Evolutionary conservation across 2,113 vertebrate species (phyloP).

Genomic region (Onychorhynchus coronatus): DNA sequence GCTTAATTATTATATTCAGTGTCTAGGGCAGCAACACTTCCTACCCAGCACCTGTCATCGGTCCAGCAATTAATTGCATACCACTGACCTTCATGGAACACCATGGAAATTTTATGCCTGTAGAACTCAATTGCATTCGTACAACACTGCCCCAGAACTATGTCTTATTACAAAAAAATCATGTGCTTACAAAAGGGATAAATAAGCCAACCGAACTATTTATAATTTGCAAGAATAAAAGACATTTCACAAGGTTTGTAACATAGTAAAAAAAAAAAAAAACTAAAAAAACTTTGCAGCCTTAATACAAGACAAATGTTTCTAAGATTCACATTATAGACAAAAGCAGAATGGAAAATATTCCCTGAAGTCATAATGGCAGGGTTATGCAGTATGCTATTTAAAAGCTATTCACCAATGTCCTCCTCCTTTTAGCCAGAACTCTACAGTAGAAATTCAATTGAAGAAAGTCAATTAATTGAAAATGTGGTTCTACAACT

Average conservation of each 20-base stretch:
- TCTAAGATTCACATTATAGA: conserved; percentile 13
- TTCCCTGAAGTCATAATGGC: conserved; percentile 46
- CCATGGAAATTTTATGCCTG: conserved; percentile 87
- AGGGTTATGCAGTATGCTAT: conserved; percentile 15
- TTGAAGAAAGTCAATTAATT: conserved; percentile 12
- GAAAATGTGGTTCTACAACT: neutral
- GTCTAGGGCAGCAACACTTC: conserved; percentile 78
- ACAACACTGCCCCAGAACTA: conserved; percentile 74
- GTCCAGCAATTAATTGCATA: conserved; percentile 82
- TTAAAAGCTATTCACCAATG: conserved; percentile 49
- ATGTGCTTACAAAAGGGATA: conserved; percentile 12
- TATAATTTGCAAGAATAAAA: conserved; percentile 32
- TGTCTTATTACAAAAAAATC: conserved; percentile 47
- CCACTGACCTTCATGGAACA: conserved; percentile 76
- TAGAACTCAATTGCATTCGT: conserved; percentile 71
- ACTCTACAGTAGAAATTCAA: conserved; percentile 10
- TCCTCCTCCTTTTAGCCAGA: conserved; percentile 22
- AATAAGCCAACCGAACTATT: conserved; percentile 33
- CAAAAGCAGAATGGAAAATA: conserved; percentile 51
- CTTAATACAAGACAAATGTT: conserved; percentile 39
- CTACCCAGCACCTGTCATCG: conserved; percentile 73
- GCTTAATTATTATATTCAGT: conserved; percentile 77
- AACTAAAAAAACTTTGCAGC: neutral
- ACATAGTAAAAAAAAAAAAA: neutral
- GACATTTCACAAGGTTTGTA: conserved; percentile 28